Evolutionary conservation across 2,888 invertebrate species (phyloP).

Genomic region (Cheilosia urbana): DNA sequence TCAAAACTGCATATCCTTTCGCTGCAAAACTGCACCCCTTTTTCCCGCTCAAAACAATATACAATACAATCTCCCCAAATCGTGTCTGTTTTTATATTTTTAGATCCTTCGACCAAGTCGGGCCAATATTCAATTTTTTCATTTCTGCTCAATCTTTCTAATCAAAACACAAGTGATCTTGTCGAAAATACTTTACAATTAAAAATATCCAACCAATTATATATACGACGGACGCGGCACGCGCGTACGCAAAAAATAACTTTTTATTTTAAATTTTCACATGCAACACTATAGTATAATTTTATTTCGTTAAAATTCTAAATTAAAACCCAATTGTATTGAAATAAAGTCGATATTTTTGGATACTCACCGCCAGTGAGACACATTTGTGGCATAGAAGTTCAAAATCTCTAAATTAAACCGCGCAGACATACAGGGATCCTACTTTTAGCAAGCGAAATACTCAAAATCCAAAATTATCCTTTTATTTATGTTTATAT

Average conservation of each 20-base stretch:
- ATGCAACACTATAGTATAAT: constrained; percentile 67
- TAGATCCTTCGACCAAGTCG: constrained; percentile 50
- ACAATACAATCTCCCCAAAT: neutral
- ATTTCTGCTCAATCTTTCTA: constrained; percentile 31
- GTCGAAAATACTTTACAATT: constrained; percentile 74
- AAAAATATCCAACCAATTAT: constrained; percentile 67
- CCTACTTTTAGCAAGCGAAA: constrained; percentile 70
- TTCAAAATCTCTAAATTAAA: constrained; percentile 49
- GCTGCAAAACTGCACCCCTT: neutral
- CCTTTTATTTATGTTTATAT: constrained; percentile 75
- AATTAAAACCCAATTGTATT: constrained; percentile 75
- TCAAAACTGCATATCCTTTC: neutral
- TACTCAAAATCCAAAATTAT: constrained; percentile 74
- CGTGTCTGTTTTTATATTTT: constrained; percentile 37
- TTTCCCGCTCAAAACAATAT: neutral
- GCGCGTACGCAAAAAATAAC: constrained; percentile 74
- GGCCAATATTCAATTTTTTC: constrained; percentile 28
- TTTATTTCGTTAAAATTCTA: constrained; percentile 72
- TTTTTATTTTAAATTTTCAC: constrained; percentile 71
- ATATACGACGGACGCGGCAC: constrained; percentile 21
- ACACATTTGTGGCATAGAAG: constrained; percentile 51
- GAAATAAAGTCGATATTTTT: constrained; percentile 75
- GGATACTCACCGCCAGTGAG: constrained; percentile 49
- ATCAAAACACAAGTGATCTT: constrained; percentile 71
- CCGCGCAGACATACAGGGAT: constrained; percentile 68